These are phyloP conservation scores for Teleogryllus oceanicus DNA, from an alignment of 2,888 invertebrate species.

Conservation along the genomic window DNA sequence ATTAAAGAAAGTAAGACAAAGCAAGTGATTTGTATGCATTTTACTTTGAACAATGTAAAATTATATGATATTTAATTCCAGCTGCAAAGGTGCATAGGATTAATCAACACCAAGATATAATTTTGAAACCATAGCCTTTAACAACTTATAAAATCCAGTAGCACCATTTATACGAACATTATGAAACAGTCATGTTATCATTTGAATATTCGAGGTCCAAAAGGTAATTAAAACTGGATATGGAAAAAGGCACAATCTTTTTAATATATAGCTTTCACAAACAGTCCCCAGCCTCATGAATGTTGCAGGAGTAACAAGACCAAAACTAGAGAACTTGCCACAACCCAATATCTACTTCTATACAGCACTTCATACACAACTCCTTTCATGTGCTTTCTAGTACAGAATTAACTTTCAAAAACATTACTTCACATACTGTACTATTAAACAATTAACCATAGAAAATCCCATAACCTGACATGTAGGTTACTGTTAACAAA, in stretches of 20 bases:
- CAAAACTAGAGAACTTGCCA: slow-evolving; percentile 7
- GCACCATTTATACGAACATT: background rate
- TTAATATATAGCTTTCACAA: slow-evolving; percentile 1
- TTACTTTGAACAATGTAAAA: no score
- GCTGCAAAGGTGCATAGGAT: slow-evolving; percentile 1
- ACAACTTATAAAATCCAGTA: slow-evolving; percentile 9
- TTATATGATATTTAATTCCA: no score
- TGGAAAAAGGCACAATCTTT: slow-evolving; percentile 12
- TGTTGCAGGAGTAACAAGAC: slow-evolving; percentile 18
- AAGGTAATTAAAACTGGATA: slow-evolving; percentile 11
- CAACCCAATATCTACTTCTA: slow-evolving; percentile 1
- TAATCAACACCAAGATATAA: background rate
- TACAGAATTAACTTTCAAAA: background rate
- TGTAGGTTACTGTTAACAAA: slow-evolving; percentile 9
- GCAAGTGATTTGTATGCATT: background rate
- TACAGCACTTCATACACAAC: background rate
- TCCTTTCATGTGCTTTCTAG: slow-evolving; percentile 18
- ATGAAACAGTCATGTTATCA: background rate
- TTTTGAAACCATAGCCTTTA: background rate
- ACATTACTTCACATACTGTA: slow-evolving; percentile 11
- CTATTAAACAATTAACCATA: slow-evolving; percentile 11
- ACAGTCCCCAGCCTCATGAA: slow-evolving; percentile 10
- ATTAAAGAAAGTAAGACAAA: background rate
- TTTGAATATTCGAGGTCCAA: background rate
- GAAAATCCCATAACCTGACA: slow-evolving; percentile 18